phyloP scores from a whole-genome alignment of 2,888 invertebrate species.

The Nudaria mundana region DNA sequence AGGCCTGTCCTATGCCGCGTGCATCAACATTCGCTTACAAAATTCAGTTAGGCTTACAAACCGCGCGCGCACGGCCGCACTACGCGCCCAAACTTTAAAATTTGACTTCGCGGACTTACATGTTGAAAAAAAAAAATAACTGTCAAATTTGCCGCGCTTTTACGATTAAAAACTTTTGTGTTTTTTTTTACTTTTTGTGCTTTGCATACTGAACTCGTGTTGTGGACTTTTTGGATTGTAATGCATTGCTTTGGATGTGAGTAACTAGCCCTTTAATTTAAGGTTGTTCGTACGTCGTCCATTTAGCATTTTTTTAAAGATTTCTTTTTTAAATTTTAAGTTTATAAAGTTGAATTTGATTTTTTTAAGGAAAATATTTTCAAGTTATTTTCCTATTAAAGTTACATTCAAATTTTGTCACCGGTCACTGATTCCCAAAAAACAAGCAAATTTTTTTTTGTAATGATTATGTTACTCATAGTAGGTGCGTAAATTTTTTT shows the following conservation, averaged over 20 bases:
- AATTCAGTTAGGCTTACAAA: constrained; percentile 74
- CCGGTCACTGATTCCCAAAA: constrained; percentile 8
- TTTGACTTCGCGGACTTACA: constrained; percentile 55
- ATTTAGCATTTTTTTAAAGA: too few species aligned
- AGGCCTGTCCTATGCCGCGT: constrained; percentile 57
- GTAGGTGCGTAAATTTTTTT: constrained; percentile 11
- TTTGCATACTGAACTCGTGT: constrained; percentile 43
- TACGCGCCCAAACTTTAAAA: constrained; percentile 70
- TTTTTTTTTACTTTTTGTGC: constrained; percentile 39
- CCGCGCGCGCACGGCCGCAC: constrained; percentile 73
- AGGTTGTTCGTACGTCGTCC: constrained; percentile 71
- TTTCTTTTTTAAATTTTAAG: too few species aligned
- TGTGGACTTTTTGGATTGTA: constrained; percentile 71
- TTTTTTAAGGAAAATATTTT: too few species aligned
- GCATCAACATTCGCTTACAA: constrained; percentile 67
- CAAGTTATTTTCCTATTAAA: background rate
- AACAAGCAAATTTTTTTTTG: background rate
- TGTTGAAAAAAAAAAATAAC: constrained; percentile 37
- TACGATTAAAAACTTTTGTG: constrained; percentile 17
- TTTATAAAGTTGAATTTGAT: too few species aligned
- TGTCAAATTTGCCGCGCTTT: constrained; percentile 35
- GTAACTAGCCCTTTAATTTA: constrained; percentile 49
- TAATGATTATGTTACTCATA: constrained; percentile 6
- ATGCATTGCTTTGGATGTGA: constrained; percentile 74
- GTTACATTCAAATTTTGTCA: background rate